Base-by-base conservation (phyloP, 2,888 invertebrate genomes). In the Ypsolopha scabrella region DNA sequence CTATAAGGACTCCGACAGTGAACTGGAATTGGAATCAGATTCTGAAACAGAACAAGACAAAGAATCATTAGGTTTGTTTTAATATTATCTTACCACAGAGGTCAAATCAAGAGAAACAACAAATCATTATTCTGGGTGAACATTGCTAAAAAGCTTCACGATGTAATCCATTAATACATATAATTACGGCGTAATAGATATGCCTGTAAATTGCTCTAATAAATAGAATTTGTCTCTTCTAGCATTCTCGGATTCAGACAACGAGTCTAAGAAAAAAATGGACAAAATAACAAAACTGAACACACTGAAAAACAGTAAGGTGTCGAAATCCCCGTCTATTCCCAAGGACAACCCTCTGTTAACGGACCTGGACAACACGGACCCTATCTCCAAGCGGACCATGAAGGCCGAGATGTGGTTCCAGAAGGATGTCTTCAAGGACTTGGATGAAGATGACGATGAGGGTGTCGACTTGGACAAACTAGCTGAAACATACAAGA, bases 371-470 rank as follows among this genome's bases (percentile, higher is more conserved):
- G 95, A 96, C 69, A 87, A 90, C 53, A 88, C 93, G 4, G 92
- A 93, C 57, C 92, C 92, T 56, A 89, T 91, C 50, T 89, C 92
- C 6, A 93, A 91, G 61, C 88, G 92, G 13, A 88, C 91, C 11
- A 91, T 92, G 61, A 94, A 94, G 70, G 95, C 95, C 0, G 91
- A 95, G 61, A 78, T 95, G 37, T 96, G 96, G 95, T 95, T 95
- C 75, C 92, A 95, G 65, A 93, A 95, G 66, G 95, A 95, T 56
- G 89, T 89, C 59, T 93, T 96, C 58, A 93, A 94, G 69, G 90
- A 93, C 63, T 76, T 96, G 24, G 91, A 93, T 58, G 90, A 92
- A 54, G 95, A 95, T 53, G 92, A 92, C 46, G 96, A 96, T 67
- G 96, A 95, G 73, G 96, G 96, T 60, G 87, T 94, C 7, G 97